Base-by-base conservation (phyloP, 2,113 vertebrate species). In the Heteronetta atricapilla region DNA sequence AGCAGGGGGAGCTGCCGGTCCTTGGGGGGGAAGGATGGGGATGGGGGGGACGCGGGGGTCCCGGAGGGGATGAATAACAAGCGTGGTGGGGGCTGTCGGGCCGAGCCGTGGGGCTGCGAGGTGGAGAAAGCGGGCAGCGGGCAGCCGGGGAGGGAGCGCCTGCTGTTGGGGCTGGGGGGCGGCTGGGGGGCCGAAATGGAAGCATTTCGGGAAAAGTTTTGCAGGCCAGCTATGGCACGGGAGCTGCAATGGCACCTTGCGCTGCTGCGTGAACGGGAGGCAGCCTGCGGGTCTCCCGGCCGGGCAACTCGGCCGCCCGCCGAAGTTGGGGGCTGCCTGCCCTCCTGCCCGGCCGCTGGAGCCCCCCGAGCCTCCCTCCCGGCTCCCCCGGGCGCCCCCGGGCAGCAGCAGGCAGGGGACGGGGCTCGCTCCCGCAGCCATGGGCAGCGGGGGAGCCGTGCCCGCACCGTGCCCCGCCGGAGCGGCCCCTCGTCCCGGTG, bases 191-290 rank as follows among this genome's bases (percentile, higher is more conserved):
- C 44, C 4, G 16, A 40, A 79, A 90, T n/a, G 20, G 60, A 36
- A 76, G 77, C 36, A 21, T 90, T 88, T 86, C 78, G 17, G 48
- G 33, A 79, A 88, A 97, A 97, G 90, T 96, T 96, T 95, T 40
- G 46, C 66, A 76, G 72, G 36, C 44, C 78, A 10, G 42, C 4
- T 63, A 20, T 46, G 52, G 50, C 36, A 53, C 86, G 79, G 62
- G 48, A 64, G 84, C 82, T 64, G 92, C 76, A 84, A 6, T 84
- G 60, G 22, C 53, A 64, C 42, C 86, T 58, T 16, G 86, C 60
- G 83, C 25, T 12, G 48, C n/a, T 15, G 16, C 38, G 48, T 21
- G 25, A 55, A 53, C 15, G 8, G 25, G 62, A 68, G 34, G 1
- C 23, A n/a, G 80, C 52, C 62, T 21, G 31, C 44, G 19, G 60